phyloP scores from a whole-genome alignment of 2,797 vertebrate species.

The Odontamblyopus rebecca region DNA sequence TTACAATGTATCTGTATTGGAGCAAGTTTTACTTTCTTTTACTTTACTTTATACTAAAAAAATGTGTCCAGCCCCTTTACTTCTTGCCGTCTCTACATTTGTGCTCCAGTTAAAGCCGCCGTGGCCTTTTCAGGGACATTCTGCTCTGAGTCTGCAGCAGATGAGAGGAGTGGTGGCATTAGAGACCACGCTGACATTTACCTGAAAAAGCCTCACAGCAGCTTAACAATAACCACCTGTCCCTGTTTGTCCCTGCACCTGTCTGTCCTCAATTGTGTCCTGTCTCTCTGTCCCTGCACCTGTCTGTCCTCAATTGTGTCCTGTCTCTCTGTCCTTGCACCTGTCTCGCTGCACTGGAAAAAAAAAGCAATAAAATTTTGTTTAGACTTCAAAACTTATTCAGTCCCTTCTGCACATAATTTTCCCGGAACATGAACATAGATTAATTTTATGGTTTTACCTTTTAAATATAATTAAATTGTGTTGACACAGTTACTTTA shows the following conservation, averaged over 20 bases:
- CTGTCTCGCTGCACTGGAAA: background rate
- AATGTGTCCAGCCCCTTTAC: too few relatives aligned
- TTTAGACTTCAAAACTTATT: too few relatives aligned
- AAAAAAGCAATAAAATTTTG: too few relatives aligned
- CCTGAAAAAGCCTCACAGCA: conserved; percentile 37
- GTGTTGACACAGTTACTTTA: too few relatives aligned
- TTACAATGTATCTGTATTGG: too few relatives aligned
- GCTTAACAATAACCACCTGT: conserved; percentile 20
- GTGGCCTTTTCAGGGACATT: conserved; percentile 42
- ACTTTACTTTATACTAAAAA: too few relatives aligned
- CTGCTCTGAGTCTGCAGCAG: conserved; percentile 33
- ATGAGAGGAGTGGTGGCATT: conserved; percentile 42
- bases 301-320: background rate
- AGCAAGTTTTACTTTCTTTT: too few relatives aligned
- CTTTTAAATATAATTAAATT: too few relatives aligned
- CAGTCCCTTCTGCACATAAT: too few relatives aligned
- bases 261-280: background rate
- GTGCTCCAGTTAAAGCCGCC: conserved; percentile 3
- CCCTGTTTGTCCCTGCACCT: background rate
- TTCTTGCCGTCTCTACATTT: too few relatives aligned
- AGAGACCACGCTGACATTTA: conserved; percentile 71
- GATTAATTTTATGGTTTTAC: too few relatives aligned
- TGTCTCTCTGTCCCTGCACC: background rate
- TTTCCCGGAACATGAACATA: too few relatives aligned
- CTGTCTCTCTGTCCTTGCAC: background rate